Base-by-base conservation (phyloP, 2,888 invertebrate genomes). In the Nemurella pictetii region DNA sequence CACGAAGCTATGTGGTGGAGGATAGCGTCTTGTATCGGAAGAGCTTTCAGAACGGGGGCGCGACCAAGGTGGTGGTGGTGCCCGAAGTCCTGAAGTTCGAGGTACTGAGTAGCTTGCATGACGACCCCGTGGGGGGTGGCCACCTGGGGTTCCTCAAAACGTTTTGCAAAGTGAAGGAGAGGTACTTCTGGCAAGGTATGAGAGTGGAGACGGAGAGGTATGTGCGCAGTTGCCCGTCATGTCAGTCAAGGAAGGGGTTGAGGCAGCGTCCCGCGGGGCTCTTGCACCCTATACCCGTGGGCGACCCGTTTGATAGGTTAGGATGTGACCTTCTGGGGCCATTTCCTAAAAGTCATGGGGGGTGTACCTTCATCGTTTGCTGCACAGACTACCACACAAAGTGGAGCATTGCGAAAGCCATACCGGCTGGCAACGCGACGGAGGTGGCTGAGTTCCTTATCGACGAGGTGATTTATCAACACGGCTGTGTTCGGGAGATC, bases 391-490 rank as follows among this genome's bases (percentile, higher is more conserved):
- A 80, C 26, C 32, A 30, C 30, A 80, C 80, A 3, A 32, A 25
- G 35, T 87, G 84, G 73, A 85, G 84, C 3, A 84, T 86, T 0
- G 81, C 83, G 1, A 84, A 81, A 12, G 85, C 86, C 0, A n/a
- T 87, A 0, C 77, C 83, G n/a, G 3, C 80, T 0, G 85, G 85
- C 0, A 84, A 85, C 9, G 86, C 87, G 0, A 73, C 32, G 0
- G 80, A 85, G 0, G 86, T 87, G 0, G 87, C 87, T 0, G 12
- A 83, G 12, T 87, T 87, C 77, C 1, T 87, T 0, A 82, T 87
- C 0, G 35, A 86, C 5, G 85, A 85, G 5, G 28, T 86, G 0
- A 83, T 87, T 26, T 85, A 85, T 12, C 28, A 83, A 0, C 85
- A 85, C 30, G 86, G 86, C 0, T 32, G 83, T 4, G 87, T 87